Conservation (phyloP, 2,113 vertebrate genomes). For the Mola mola region DNA sequence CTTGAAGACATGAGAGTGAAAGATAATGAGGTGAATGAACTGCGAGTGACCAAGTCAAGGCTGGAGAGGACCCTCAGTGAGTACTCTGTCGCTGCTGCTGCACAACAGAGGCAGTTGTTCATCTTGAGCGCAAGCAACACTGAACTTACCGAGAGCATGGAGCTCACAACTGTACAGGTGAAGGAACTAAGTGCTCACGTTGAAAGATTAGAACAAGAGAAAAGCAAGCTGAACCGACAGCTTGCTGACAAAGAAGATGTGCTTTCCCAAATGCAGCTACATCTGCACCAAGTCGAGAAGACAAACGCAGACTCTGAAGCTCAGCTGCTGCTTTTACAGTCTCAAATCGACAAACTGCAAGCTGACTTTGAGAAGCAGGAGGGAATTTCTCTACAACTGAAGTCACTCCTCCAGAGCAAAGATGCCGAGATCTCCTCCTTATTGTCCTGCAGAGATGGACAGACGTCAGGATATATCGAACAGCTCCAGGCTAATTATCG, state of each 20-base stretch:
- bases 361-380: constrained; percentile 85
- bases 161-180: constrained; percentile 67
- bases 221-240: constrained; percentile 68
- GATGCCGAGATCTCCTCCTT: constrained; percentile 87
- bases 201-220: constrained; percentile 78
- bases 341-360: constrained; percentile 73
- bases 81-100: constrained; percentile 75
- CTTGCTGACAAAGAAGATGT: constrained; percentile 69
- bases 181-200: constrained; percentile 74
- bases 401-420: constrained; percentile 84
- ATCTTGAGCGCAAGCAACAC: constrained; percentile 81
- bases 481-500: constrained; percentile 83
- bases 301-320: constrained; percentile 73
- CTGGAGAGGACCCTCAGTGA: constrained; percentile 78
- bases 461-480: constrained; percentile 84
- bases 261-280: constrained; percentile 65
- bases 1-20: constrained; percentile 80
- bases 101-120: constrained; percentile 80
- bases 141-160: constrained; percentile 66
- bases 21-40: constrained; percentile 75
- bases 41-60: constrained; percentile 70
- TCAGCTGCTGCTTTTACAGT: constrained; percentile 73
- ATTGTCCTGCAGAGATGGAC: constrained; percentile 84
- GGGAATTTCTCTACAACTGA: constrained; percentile 84
- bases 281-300: constrained; percentile 76